phyloP scores from a whole-genome alignment of 2,113 vertebrate species.

The Amazona vittata region DNA sequence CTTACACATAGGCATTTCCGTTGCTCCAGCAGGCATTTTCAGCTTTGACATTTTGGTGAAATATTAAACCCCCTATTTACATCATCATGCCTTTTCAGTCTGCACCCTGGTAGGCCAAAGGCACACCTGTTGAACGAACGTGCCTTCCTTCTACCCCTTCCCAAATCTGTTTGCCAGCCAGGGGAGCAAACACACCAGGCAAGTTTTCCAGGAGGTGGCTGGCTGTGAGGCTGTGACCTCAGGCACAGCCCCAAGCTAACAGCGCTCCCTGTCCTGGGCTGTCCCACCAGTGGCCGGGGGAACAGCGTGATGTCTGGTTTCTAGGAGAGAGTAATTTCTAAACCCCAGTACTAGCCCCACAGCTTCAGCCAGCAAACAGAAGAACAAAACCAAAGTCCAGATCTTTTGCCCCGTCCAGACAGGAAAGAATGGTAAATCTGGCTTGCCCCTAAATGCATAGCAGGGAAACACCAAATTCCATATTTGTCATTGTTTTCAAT shows the following conservation, averaged over 20 bases:
- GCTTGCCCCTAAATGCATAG: neutral
- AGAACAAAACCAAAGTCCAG: neutral
- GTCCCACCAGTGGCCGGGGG: neutral
- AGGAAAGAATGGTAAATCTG: neutral
- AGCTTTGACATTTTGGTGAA: slow-evolving; percentile 20
- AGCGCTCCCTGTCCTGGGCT: neutral
- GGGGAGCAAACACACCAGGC: neutral
- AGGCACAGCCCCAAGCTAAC: neutral
- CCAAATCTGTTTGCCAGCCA: neutral
- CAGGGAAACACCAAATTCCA: neutral
- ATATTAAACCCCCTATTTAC: slow-evolving; percentile 40
- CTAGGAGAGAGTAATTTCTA: neutral
- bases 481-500: neutral
- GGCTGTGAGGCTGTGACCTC: neutral
- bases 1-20: neutral
- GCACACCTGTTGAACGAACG: neutral
- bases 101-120: neutral
- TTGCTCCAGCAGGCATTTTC: neutral
- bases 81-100: neutral
- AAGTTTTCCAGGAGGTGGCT: slow-evolving; percentile 37
- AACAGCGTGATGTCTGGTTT: accelerated
- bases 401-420: neutral
- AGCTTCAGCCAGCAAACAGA: neutral
- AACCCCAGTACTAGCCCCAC: neutral
- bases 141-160: neutral